These are phyloP conservation scores for Mamestra configurata DNA, from an alignment of 1,140 invertebrate species.

Conservation along the genomic window DNA sequence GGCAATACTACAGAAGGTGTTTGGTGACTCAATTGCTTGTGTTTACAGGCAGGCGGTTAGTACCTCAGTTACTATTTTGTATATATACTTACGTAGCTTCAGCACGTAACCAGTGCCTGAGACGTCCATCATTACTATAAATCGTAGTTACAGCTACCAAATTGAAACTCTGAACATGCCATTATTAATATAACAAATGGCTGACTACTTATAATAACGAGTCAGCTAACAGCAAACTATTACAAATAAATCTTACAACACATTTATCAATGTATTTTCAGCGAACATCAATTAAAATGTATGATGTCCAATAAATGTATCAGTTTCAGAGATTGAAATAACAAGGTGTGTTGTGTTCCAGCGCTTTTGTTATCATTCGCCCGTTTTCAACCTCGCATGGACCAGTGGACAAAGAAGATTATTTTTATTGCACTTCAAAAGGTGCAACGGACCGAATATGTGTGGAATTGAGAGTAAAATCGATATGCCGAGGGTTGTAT, in stretches of 20 bases:
- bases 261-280: constrained; percentile 21
- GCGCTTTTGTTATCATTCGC: constrained; percentile 73
- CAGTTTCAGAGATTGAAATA: constrained; percentile 72
- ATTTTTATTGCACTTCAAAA: constrained; percentile 85
- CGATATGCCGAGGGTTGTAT: constrained; percentile 59
- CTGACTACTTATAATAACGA: not conserved
- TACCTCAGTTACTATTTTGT: too few species aligned
- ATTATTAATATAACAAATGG: not conserved
- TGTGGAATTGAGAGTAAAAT: constrained; percentile 79
- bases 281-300: constrained; percentile 57
- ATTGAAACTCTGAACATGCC: not conserved
- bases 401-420: constrained; percentile 81
- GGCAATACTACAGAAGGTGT: too few species aligned
- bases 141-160: not conserved
- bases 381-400: constrained; percentile 71
- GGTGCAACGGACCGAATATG: constrained; percentile 78
- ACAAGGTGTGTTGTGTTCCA: constrained; percentile 65
- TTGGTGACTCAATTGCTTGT: too few species aligned
- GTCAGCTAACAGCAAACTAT: not conserved
- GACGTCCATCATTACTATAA: too few species aligned
- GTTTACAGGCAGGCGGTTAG: too few species aligned
- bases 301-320: constrained; percentile 59
- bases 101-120: too few species aligned
- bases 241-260: constrained; percentile 9
- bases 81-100: too few species aligned